Evolutionary conservation across 2,888 invertebrate species (phyloP), one percentile per base, ranked within the genome.

Genomic region (Nomada hirtipes): DNA sequence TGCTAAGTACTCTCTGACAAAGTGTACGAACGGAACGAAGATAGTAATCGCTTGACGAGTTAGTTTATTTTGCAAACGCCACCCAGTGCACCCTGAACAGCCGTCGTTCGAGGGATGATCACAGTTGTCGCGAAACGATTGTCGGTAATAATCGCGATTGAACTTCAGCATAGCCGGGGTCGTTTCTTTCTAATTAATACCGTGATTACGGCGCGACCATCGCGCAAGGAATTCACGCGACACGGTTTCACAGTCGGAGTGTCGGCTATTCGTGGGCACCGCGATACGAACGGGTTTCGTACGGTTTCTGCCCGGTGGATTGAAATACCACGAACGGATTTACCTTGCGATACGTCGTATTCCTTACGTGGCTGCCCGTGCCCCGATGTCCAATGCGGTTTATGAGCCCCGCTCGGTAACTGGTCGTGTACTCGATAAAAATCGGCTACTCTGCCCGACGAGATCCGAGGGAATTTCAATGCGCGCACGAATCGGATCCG

Each of bases 361-460:
- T 88, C 88, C 77, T 80, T 69, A 69, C 80, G 88, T 74, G 85
- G 76, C 63, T 77, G 72, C 75, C 78, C 73, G 79, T 84, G 77
- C 77, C 76, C 75, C 82, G 83, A 89, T 86, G 83, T 85, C 89
- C 86, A 87, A 89, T 85, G 89, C 88, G 86, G 88, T 89, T 88
- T 87, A 84, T 83, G 83, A 88, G 81, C 83, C 77, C 70, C 72
- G 86, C 79, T 73, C 80, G 75, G 83, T 82, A 86, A 88, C 88
- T 88, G 83, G 86, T 80, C 86, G 84, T 89, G 89, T 88, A 85
- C 86, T 85, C 86, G 89, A 88, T 88, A 88, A 88, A 88, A 88
- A 88, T 89, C 89, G 88, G 83, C 83, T 86, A 86, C 84, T 89
- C 89, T 76, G 74, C 71, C 67, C 84, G 59, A 68, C 80, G 83